Evolutionary conservation across 2,888 invertebrate genomes (phyloP).

Genomic region (Synanthedon formicaeformis): DNA sequence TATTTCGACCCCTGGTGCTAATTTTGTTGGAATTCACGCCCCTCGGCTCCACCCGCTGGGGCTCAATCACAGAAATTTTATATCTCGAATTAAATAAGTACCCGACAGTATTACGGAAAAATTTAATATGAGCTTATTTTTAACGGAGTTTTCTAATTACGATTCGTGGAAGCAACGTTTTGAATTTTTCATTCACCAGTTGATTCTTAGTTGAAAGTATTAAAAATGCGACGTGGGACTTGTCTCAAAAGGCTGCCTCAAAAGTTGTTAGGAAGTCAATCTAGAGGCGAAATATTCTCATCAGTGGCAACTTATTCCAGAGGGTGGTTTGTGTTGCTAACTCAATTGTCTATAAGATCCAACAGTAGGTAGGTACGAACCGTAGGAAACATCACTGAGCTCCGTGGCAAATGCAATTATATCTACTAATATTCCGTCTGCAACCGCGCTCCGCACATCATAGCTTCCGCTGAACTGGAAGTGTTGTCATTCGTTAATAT

Average conservation of each 20-base stretch:
- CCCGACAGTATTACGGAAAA: conserved; percentile 60
- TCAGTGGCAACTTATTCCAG: conserved; percentile 55
- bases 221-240: conserved; percentile 4
- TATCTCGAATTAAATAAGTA: conserved; percentile 73
- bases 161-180: conserved; percentile 4
- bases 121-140: conserved; percentile 66
- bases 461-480: conserved; percentile 19
- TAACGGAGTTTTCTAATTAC: conserved; percentile 50
- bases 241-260: conserved; percentile 8
- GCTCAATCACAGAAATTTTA: conserved; percentile 72
- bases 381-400: conserved; percentile 59
- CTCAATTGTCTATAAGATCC: conserved; percentile 63
- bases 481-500: conserved; percentile 44
- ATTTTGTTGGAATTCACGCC: conserved; percentile 73
- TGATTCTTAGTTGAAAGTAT: conserved; percentile 1
- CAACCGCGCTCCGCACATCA: conserved; percentile 31
- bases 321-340: conserved; percentile 62
- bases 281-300: conserved; percentile 54
- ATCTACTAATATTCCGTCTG: conserved; percentile 64
- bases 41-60: conserved; percentile 65
- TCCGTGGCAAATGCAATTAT: conserved; percentile 67
- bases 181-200: too few relatives aligned
- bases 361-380: conserved; percentile 34
- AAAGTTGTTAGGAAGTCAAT: conserved; percentile 33
- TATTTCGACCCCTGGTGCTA: conserved; percentile 72